Evolutionary conservation across 2,888 invertebrate species (phyloP).

Genomic region (Patella ulyssiponensis): DNA sequence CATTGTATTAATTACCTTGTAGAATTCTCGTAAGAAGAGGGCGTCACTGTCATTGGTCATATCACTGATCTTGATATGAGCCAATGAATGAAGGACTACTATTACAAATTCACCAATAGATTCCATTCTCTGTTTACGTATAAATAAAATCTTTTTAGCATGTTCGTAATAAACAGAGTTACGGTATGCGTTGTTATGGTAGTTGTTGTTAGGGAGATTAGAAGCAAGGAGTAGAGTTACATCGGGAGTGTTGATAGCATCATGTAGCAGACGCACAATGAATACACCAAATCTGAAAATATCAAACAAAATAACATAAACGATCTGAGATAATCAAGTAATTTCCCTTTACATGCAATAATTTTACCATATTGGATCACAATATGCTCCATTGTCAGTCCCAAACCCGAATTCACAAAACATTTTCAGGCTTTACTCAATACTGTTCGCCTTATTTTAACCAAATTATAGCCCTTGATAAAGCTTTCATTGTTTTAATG

Average conservation of each 20-base stretch:
- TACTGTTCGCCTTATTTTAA: too few relatives aligned
- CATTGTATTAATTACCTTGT: conserved; percentile 56
- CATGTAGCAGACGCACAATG: conserved; percentile 61
- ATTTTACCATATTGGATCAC: too few relatives aligned
- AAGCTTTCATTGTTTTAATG: too few relatives aligned
- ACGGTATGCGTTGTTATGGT: conserved; percentile 63
- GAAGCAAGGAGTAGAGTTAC: conserved; percentile 68
- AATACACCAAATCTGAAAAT: conserved; percentile 62
- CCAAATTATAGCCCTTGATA: too few relatives aligned
- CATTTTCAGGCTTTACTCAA: too few relatives aligned
- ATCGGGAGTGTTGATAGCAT: conserved; percentile 55
- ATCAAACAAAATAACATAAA: too few relatives aligned
- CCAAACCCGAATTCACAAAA: too few relatives aligned
- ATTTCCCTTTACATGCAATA: too few relatives aligned
- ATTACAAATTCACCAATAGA: conserved; percentile 70
- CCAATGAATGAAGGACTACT: conserved; percentile 67
- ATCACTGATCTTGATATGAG: conserved; percentile 67
- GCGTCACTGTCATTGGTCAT: conserved; percentile 65
- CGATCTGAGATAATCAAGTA: too few relatives aligned
- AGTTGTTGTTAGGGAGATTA: conserved; percentile 61
- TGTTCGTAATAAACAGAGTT: conserved; percentile 67
- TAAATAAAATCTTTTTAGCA: conserved; percentile 62
- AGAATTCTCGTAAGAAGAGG: conserved; percentile 66
- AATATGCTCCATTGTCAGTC: too few relatives aligned
- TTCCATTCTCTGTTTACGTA: conserved; percentile 66